Conservation (phyloP, 2,888 invertebrate genomes). For the Drosophila falleni region DNA sequence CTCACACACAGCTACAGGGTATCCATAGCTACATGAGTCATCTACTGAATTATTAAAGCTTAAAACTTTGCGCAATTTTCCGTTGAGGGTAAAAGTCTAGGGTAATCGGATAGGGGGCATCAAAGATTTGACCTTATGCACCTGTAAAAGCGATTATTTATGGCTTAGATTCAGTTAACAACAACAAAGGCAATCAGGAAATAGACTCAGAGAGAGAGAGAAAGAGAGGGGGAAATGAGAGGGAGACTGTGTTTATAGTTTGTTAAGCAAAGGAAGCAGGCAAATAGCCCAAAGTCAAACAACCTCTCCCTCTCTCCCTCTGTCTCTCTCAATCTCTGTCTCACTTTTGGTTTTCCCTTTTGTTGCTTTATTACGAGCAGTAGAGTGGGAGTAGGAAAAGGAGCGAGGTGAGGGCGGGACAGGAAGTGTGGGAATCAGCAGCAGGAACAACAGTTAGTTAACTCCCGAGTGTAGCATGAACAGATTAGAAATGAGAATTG, state of each 20-base stretch:
- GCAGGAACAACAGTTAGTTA: conserved; percentile 11
- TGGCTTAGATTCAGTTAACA: conserved; percentile 31
- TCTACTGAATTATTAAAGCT: conserved; percentile 10
- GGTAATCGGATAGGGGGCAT: neutral
- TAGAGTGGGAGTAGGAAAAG: neutral
- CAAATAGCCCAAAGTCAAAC: conserved; percentile 53
- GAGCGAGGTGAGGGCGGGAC: neutral
- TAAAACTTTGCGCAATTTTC: conserved; percentile 32
- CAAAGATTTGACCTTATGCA: conserved; percentile 28
- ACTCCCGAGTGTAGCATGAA: conserved; percentile 13
- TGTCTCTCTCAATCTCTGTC: neutral
- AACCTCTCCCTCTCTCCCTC: neutral
- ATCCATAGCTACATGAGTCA: conserved; percentile 7
- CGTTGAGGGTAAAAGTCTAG: conserved; percentile 10
- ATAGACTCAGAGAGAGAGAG: neutral
- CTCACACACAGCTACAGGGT: conserved; percentile 7
- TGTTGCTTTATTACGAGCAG: conserved; percentile 13
- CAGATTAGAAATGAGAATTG: conserved; percentile 9
- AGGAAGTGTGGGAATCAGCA: neutral
- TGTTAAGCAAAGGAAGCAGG: conserved; percentile 13
- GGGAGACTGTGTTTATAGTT: conserved; percentile 2
- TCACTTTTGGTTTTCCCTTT: conserved; percentile 1
- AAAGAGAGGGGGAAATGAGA: neutral
- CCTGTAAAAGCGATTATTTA: conserved; percentile 27
- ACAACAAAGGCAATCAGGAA: conserved; percentile 10